Base-by-base conservation (phyloP, 1,140 invertebrate species). In the Drosophila repletoides region DNA sequence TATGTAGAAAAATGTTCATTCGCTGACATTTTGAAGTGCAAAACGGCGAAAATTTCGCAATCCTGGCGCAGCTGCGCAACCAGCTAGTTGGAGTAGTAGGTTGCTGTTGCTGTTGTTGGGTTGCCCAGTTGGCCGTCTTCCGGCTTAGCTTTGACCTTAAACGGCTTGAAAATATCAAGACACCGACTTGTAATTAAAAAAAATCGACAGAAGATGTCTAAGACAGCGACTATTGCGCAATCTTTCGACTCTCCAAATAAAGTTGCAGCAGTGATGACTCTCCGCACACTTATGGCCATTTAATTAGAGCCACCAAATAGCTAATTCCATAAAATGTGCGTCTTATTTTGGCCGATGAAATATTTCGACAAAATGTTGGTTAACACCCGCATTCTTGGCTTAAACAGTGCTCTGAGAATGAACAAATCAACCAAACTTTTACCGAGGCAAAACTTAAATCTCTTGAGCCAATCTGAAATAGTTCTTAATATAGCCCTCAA, bases 11-110 rank as follows among this genome's bases (percentile, higher is more conserved):
- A 79, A 22, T 43, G n/a, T 43, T 69, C 61, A 60, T 53, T 56
- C 67, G 40, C 79, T 84, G 79, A 83, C 79, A 83, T 83, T 83
- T 83, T 58, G 74, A 74, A 72, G 79, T 77, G 79, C 79, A 86
- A 74, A 79, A 56, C 65, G 38, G 74, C 67, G 45, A 63, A 73
- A 64, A 81, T 83, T 84, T 84, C 77, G 77, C 74, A 84, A 83
- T 33, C n/a, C 17, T 12, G 28, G 9, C 22, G 56, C 64, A 68
- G 65, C 69, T 68, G 61, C 31, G 29, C 36, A 45, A 22, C 24
- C 31, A 12, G 17, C 17, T 21, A 5, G 14, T 19, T 38, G 14
- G 34, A 12, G n/a, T 5, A 40, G 7, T 21, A 1, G 9, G 28
- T 29, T 7, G 41, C 3, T 12, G 10, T 12, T 45, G 19, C 19